Percentiles rank a stretch among this genome's conserved stretches.
Conservation (phyloP, 2,113 vertebrate genomes). For the Pungitius pungitius region DNA sequence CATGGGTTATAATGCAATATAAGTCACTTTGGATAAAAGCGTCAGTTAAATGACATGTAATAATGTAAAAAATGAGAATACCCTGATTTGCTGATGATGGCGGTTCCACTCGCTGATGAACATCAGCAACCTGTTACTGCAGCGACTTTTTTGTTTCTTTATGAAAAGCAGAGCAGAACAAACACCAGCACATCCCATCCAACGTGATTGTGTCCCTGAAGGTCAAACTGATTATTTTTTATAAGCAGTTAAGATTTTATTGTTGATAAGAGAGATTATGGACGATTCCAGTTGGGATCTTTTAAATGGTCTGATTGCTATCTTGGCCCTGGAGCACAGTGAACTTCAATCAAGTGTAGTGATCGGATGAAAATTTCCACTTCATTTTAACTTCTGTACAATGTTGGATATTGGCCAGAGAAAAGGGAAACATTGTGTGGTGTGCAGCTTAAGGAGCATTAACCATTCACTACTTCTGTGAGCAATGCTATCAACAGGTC, state of each 20-base stretch:
- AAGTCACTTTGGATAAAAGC: too few relatives aligned
- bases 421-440: constrained; percentile 11
- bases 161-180: constrained; percentile 13
- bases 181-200: constrained; percentile 18
- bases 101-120: constrained; percentile 11
- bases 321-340: constrained; percentile 38
- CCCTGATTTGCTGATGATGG: constrained; percentile 4
- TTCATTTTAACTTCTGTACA: constrained; percentile 46
- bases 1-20: too few relatives aligned
- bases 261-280: constrained; percentile 59
- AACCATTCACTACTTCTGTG: background rate
- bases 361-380: constrained; percentile 58
- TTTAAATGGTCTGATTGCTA: constrained; percentile 59
- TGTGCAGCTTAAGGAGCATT: constrained; percentile 17
- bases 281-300: constrained; percentile 44
- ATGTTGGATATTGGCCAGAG: constrained; percentile 41
- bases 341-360: constrained; percentile 28
- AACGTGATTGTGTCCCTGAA: constrained; percentile 47
- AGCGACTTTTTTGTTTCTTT: constrained; percentile 3
- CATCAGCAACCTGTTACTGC: constrained; percentile 21
- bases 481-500: background rate
- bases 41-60: too few relatives aligned
- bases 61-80: constrained; percentile 5
- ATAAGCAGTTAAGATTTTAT: constrained; percentile 68
- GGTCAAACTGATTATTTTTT: constrained; percentile 59